Conservation (phyloP, 2,113 vertebrate genomes). For the Cyphomyrus discorhynchus region DNA sequence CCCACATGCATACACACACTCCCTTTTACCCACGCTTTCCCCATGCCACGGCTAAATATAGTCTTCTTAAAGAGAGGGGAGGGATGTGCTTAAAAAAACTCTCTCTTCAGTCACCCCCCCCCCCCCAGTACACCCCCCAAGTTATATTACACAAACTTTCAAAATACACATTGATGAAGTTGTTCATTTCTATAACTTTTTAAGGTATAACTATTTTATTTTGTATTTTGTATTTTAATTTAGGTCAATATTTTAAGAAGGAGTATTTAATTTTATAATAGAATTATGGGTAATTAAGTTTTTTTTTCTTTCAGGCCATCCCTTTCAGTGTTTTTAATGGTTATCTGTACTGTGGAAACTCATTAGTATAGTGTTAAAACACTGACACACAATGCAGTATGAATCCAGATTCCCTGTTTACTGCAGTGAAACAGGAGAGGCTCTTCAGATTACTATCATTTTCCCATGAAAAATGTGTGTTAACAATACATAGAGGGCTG, state of each 20-base stretch:
- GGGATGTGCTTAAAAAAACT: constrained; percentile 18
- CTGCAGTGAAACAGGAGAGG: neutral
- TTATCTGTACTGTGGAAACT: neutral
- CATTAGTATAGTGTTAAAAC: neutral
- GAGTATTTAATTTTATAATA: neutral
- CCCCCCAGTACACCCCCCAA: neutral
- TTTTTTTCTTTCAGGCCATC: neutral
- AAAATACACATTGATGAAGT: neutral
- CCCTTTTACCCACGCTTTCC: constrained; percentile 30
- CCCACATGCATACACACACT: constrained; percentile 20
- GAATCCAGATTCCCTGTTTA: neutral
- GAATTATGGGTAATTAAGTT: neutral
- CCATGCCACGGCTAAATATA: constrained; percentile 57
- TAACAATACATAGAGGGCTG: neutral
- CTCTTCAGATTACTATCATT: neutral
- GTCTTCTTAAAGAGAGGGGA: constrained; percentile 41
- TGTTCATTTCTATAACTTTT: neutral
- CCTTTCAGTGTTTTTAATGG: neutral
- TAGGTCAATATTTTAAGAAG: neutral
- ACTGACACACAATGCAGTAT: neutral
- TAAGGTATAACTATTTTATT: neutral
- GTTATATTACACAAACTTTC: neutral
- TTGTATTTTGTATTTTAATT: neutral
- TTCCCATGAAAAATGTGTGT: neutral
- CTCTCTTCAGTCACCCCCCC: neutral